Base-by-base conservation (phyloP, 2,113 vertebrate species). In the Gorsachius goisagi region DNA sequence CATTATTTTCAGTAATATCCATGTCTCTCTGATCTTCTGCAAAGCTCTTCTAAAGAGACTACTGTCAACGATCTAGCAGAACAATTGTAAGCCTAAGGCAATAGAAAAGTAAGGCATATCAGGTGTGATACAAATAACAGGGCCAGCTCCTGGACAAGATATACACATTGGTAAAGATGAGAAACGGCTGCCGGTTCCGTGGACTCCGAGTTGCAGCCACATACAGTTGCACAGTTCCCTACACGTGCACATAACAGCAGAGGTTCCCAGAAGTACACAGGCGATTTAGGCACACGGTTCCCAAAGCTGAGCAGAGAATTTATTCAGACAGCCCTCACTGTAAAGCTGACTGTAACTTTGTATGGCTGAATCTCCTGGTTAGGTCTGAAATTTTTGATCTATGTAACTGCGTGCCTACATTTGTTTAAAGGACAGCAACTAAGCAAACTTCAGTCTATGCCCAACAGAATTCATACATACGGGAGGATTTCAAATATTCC, bases 401-500 rank as follows among this genome's bases (percentile, higher is more conserved):
- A 3, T 85, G 24, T 63, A 85, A 60, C 44, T 90, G 35, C 9
- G 2, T 87, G 62, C 23, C 39, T 91, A 44, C 72, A 21, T 82
- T 74, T 85, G 59, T 92, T 93, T 81, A 58, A 94, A 95, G 77
- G 77, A 94, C 52, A 94, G 76, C 62, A 92, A 58, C 64, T 81
- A 89, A 78, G 72, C 33, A 78, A 89, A 82, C 73, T 93, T 72
- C 66, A 77, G 55, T 50, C 64, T 68, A 50, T 53, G 62, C 37
- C 66, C 74, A 76, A 79, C 28, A 68, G 87, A 87, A 89, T 83
- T 91, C 87, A 59, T 93, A 77, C 85, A 91, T 90, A n/a, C 13
- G 15, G 73, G 66, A 73, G 78, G 69, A 75, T 95, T 98, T 97
- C 49, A 97, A 90, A 90, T 95, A 90, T 95, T 93, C 91, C 85